Evolutionary conservation across 2,113 vertebrate species (phyloP).

Genomic region (Meleagris gallopavo): DNA sequence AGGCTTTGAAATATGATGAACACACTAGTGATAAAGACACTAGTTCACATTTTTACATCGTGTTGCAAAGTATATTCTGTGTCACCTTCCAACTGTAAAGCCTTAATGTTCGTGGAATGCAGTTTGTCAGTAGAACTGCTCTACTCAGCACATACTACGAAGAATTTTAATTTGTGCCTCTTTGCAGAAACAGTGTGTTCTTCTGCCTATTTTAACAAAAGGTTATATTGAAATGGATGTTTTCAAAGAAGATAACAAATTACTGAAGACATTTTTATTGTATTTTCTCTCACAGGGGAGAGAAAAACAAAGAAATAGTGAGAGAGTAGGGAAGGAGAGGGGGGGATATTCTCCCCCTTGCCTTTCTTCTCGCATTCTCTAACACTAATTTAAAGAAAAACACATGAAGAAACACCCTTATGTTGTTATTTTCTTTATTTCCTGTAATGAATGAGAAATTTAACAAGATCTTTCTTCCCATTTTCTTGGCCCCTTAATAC

Average conservation of each 20-base stretch:
- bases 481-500: neutral
- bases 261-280: constrained; percentile 42
- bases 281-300: neutral
- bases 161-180: constrained; percentile 1
- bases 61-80: neutral
- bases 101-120: neutral
- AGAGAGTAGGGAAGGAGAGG: neutral
- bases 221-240: constrained; percentile 20
- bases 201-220: constrained; percentile 42
- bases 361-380: neutral
- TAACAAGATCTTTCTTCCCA: neutral
- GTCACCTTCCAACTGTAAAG: neutral
- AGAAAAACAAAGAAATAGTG: neutral
- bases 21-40: neutral
- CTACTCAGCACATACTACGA: neutral
- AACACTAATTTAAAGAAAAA: constrained; percentile 8
- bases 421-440: neutral
- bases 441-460: neutral
- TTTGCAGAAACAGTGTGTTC: neutral
- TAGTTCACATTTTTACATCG: neutral
- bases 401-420: neutral
- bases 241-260: constrained; percentile 49
- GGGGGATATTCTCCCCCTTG: neutral
- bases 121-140: neutral
- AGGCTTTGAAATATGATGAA: neutral